phyloP scores from a whole-genome alignment of 2,888 invertebrate genomes.

The Hermodice carunculata region DNA sequence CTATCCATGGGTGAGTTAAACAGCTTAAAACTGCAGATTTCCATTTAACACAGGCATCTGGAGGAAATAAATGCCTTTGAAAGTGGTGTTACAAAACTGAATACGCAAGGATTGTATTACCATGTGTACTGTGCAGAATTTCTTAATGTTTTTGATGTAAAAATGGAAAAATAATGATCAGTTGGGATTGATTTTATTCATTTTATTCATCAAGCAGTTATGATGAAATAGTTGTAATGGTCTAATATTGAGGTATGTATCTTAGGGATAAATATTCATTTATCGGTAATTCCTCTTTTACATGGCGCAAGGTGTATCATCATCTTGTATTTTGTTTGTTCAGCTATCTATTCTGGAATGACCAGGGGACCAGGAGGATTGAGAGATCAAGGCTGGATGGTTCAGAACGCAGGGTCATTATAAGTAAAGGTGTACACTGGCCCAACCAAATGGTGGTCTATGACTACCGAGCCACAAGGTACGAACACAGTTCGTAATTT shows the following conservation, averaged over 20 bases:
- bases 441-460: constrained; percentile 30
- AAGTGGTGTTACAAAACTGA: background rate
- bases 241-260: too few relatives aligned
- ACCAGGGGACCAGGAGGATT: constrained; percentile 54
- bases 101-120: background rate
- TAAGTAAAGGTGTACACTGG: constrained; percentile 11
- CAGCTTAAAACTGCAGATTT: background rate
- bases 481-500: too few relatives aligned
- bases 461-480: too few relatives aligned
- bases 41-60: background rate
- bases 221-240: too few relatives aligned
- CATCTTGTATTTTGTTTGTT: background rate
- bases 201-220: too few relatives aligned
- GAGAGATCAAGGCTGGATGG: constrained; percentile 58
- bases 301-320: too few relatives aligned
- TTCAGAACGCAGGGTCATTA: constrained; percentile 38
- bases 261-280: too few relatives aligned
- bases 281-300: too few relatives aligned
- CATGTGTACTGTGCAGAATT: background rate
- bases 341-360: constrained; percentile 62
- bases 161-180: too few relatives aligned
- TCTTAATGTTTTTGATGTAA: background rate
- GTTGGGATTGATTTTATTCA: too few relatives aligned
- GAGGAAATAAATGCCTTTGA: background rate
- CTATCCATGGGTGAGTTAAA: constrained; percentile 24